These are phyloP conservation scores for Myripristis jacobus DNA, from an alignment of 2,797 vertebrate genomes.

Conservation along the genomic window DNA sequence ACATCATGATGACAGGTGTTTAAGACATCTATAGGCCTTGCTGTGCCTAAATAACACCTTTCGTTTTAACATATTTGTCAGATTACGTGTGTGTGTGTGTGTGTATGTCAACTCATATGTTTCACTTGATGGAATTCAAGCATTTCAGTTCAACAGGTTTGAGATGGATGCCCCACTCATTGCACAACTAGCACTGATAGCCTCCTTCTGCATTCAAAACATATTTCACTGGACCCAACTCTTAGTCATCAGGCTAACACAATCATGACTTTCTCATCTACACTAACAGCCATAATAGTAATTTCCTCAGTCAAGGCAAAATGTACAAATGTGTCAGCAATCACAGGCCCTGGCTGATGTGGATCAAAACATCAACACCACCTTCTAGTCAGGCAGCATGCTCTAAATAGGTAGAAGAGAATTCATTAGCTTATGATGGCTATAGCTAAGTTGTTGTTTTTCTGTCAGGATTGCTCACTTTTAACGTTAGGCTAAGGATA, in stretches of 20 bases:
- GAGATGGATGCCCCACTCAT: slow-evolving; percentile 31
- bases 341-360: neutral
- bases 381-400: neutral
- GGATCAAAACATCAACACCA: neutral
- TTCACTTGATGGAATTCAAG: slow-evolving; percentile 21
- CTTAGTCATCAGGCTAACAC: slow-evolving; percentile 31
- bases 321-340: slow-evolving; percentile 1
- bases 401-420: neutral
- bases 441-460: neutral
- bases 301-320: neutral
- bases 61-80: neutral
- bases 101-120: slow-evolving; percentile 12
- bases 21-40: neutral
- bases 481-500: slow-evolving; percentile 3
- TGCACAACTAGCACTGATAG: slow-evolving; percentile 51
- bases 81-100: slow-evolving; percentile 20
- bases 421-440: neutral
- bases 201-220: slow-evolving; percentile 46
- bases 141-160: slow-evolving; percentile 23
- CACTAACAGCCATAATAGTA: neutral
- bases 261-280: slow-evolving; percentile 10
- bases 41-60: slow-evolving; percentile 4
- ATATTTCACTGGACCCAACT: slow-evolving; percentile 6
- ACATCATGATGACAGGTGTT: slow-evolving; percentile 3
- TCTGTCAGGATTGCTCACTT: slow-evolving; percentile 13